phyloP scores from a whole-genome alignment of 1,140 invertebrate genomes.

The Cotesia glomerata region DNA sequence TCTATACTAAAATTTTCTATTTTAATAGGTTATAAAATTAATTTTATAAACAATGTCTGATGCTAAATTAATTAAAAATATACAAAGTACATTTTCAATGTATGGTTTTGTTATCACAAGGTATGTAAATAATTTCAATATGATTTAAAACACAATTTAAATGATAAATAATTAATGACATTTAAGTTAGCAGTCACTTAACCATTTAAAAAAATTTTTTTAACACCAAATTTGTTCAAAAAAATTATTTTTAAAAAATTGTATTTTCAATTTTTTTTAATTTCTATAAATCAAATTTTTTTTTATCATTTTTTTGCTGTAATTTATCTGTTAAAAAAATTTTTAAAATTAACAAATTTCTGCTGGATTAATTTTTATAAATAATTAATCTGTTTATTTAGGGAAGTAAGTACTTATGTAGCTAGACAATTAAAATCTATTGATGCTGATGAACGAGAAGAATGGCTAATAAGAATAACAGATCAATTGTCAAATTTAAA shows the following conservation, averaged over 20 bases:
- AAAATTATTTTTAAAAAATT: background rate
- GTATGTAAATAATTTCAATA: constrained; percentile 44
- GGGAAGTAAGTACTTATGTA: constrained; percentile 69
- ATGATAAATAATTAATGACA: too few relatives aligned
- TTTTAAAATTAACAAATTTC: background rate
- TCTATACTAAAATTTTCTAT: too few relatives aligned
- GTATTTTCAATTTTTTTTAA: background rate
- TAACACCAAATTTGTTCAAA: background rate
- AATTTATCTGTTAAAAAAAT: background rate
- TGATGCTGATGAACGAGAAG: constrained; percentile 62
- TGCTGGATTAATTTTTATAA: background rate
- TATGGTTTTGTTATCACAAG: constrained; percentile 63
- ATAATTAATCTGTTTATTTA: constrained; percentile 50
- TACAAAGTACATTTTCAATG: constrained; percentile 63
- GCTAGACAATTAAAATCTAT: constrained; percentile 65
- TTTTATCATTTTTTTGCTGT: too few relatives aligned
- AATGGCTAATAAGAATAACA: constrained; percentile 69
- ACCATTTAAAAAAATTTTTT: constrained; percentile 11
- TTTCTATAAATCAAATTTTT: too few relatives aligned
- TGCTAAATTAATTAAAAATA: constrained; percentile 51
- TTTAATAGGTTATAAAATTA: background rate
- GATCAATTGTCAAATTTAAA: constrained; percentile 77
- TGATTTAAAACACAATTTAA: constrained; percentile 5
- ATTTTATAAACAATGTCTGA: constrained; percentile 38
- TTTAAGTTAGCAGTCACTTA: background rate